Evolutionary conservation across 2,888 invertebrate genomes (phyloP), one percentile per base, ranked within the genome.

Genomic region (Plemyria rubiginata): DNA sequence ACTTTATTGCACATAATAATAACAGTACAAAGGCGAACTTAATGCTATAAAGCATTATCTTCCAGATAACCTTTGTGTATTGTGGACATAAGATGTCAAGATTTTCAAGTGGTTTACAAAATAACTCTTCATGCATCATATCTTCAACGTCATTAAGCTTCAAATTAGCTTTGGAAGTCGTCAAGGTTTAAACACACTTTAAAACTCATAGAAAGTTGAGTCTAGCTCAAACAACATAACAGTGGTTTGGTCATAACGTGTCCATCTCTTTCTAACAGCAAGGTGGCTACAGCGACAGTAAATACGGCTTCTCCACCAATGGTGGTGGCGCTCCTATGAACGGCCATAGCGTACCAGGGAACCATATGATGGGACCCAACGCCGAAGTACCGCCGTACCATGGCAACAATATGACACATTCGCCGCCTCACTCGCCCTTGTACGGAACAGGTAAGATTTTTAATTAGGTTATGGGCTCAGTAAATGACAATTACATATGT

Each of bases 301-400:
- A 95, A 77, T 95, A 95, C 78, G 94, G 95, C 46, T 94, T 94
- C 82, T 92, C 94, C 63, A 82, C 86, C 52, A 88, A 85, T 68
- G 88, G 82, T 9, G 69, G 84, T 66, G 87, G 80, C 5, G 70
- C 84, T 58, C 70, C 83, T 60, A 70, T 82, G 66, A 85, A 76
- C 52, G 77, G 67, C 84, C 89, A 85, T 22, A 62, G 54, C 78
- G 84, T 63, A 68, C 87, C 73, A 70, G 77, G 54, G 65, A 79
- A 12, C 55, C 88, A 75, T 76, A 88, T 67, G 70, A 82, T 66
- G 76, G 84, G 72, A 12, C 70, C 75, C 15, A 89, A 84, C 28
- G 45, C 40, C 11, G 93, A 92, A 1, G 89, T 76, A 0, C 88
- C 90, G 12, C 87, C 90, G 0, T 92, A 92, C 73, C 90, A 89